Evolutionary conservation across 2,888 invertebrate species (phyloP).

Genomic region (Acronicta alni): DNA sequence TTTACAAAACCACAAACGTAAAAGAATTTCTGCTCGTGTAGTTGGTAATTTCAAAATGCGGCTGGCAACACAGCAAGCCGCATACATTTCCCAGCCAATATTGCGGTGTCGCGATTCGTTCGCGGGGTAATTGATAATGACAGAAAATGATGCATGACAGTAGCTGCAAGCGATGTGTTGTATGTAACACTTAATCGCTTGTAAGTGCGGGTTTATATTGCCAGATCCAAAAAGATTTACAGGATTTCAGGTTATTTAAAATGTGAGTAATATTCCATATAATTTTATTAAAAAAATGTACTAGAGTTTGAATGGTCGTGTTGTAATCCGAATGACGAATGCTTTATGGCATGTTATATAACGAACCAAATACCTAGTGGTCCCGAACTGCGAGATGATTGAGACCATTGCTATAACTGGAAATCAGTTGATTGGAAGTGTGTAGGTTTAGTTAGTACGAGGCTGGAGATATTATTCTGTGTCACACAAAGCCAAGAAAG

Average conservation of each 20-base stretch:
- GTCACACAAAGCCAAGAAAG: too few species aligned
- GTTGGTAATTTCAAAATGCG: conserved; percentile 54
- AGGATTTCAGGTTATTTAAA: conserved; percentile 16
- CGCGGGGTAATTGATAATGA: conserved; percentile 85
- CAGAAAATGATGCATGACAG: conserved; percentile 86
- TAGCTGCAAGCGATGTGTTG: conserved; percentile 82
- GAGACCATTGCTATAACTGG: too few species aligned
- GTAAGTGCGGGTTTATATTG: conserved; percentile 64
- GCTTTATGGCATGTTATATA: too few species aligned
- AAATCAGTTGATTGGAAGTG: too few species aligned
- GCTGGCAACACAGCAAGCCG: conserved; percentile 71
- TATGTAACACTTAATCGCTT: conserved; percentile 71
- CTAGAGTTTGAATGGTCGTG: background rate
- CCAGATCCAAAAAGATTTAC: conserved; percentile 44
- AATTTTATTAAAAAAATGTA: too few species aligned
- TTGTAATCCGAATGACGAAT: too few species aligned
- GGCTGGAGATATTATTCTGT: too few species aligned
- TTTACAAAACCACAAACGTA: conserved; percentile 43
- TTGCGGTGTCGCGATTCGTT: conserved; percentile 69
- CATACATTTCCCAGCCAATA: conserved; percentile 70
- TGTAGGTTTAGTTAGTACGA: too few species aligned
- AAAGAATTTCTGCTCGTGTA: conserved; percentile 44
- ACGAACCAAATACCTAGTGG: too few species aligned
- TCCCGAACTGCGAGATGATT: too few species aligned
- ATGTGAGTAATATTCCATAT: background rate